Conservation (phyloP, 1,140 invertebrate species). For the Tetramorium alpestre region DNA sequence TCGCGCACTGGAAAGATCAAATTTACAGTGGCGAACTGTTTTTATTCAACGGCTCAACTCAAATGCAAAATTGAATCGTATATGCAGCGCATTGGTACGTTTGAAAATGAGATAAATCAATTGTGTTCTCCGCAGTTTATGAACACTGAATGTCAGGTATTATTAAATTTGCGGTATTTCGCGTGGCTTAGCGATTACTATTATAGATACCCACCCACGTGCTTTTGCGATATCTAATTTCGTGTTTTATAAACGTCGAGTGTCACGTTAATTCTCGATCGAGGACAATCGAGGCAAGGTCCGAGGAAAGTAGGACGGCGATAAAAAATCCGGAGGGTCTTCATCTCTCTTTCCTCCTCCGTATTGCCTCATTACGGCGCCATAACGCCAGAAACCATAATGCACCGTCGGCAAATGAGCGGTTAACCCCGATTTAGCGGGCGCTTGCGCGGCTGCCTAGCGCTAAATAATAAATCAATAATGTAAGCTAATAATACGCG, state of each 20-base stretch:
- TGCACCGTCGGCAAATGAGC: constrained; percentile 76
- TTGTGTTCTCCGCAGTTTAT: not conserved
- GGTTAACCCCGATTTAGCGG: constrained; percentile 80
- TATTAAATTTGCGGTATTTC: not conserved
- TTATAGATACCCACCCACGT: not conserved
- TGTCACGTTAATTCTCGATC: not conserved
- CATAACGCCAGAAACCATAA: constrained; percentile 72
- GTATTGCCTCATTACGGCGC: constrained; percentile 53
- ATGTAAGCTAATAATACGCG: constrained; percentile 76
- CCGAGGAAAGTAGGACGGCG: constrained; percentile 26
- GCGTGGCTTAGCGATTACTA: not conserved
- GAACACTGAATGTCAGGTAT: not conserved
- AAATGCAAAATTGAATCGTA: not conserved
- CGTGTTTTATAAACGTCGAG: not conserved
- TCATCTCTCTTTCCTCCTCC: constrained; percentile 16
- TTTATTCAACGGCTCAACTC: not conserved
- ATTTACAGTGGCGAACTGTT: not conserved
- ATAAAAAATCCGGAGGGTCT: constrained; percentile 52
- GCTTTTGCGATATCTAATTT: not conserved
- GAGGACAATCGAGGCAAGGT: constrained; percentile 8
- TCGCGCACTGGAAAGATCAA: not conserved
- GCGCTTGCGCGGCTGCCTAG: constrained; percentile 71
- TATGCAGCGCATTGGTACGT: too few species aligned
- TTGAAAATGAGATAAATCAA: not conserved
- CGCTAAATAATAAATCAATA: constrained; percentile 81